Evolutionary conservation across 2,888 invertebrate genomes (phyloP), one percentile per base, ranked within the genome.

Genomic region (Callimorpha dominula): DNA sequence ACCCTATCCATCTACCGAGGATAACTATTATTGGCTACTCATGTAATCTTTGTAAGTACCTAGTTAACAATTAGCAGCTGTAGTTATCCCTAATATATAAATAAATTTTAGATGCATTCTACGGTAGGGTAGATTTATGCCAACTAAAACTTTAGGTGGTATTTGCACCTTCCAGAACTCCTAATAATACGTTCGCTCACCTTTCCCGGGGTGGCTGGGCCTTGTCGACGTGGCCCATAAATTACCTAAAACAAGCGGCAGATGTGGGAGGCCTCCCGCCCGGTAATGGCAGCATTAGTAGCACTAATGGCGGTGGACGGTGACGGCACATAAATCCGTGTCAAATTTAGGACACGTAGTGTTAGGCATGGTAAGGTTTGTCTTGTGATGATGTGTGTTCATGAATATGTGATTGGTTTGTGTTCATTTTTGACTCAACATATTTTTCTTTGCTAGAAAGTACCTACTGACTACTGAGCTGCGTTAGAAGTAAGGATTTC

Each of bases 181-280:
- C 50, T 52, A 74, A 72, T 75, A 76, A 70, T 42, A 17, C 70
- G 80, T 72, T 77, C 73, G 72, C 86, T 89, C 90, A 93, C 93
- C 92, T 93, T 90, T 85, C 89, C 80, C 84, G 70, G 85, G 86
- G 88, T 85, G 88, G 88, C 85, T 86, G 87, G 88, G 90, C 87
- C 90, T 88, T 91, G 93, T 90, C 91, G 90, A 85, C 87, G 88
- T 85, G 85, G 87, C 87, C 90, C 92, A 95, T 95, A 95, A 95
- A 95, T 95, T 95, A 95, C 91, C 88, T 94, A 94, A 95, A 95
- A 95, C 95, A 95, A 95, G 95, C 94, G 93, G 91, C 95, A 95
- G 94, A 94, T 95, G 95, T 82, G 88, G 87, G 86, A 86, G 84
- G 84, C 75, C 84, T 86, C 87, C 80, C 86, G 85, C 81, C 89